These are phyloP conservation scores for Cistogaster globosa DNA, from an alignment of 2,888 invertebrate genomes.

Conservation along the genomic window DNA sequence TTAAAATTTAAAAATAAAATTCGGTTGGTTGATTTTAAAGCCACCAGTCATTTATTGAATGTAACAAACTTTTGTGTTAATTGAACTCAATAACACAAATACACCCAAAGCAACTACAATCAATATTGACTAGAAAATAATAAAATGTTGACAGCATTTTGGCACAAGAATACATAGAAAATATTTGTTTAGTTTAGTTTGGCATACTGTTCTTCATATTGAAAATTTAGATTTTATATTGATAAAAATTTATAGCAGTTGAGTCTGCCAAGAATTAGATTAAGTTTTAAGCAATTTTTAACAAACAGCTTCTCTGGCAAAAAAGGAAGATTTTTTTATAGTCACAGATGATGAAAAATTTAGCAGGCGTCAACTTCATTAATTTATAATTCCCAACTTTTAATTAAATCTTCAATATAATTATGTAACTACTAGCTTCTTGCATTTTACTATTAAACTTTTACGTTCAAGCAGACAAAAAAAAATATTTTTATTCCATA, in stretches of 20 bases:
- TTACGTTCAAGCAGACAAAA: too few species aligned
- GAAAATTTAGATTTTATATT: too few species aligned
- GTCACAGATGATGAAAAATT: too few species aligned
- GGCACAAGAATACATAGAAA: background rate
- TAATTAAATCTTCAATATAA: too few species aligned
- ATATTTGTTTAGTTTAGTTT: background rate
- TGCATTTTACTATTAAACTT: too few species aligned
- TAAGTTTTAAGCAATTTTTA: too few species aligned
- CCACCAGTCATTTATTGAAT: slow-evolving; percentile 43
- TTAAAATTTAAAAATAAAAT: slow-evolving; percentile 55
- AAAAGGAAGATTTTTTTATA: too few species aligned
- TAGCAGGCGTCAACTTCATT: too few species aligned
- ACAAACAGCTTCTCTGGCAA: too few species aligned
- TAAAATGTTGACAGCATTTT: slow-evolving; percentile 1
- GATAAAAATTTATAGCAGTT: background rate
- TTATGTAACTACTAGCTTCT: too few species aligned
- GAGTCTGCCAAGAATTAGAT: background rate
- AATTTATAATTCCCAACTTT: too few species aligned
- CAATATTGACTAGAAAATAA: background rate
- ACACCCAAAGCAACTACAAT: background rate
- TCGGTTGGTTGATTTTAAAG: slow-evolving; percentile 33
- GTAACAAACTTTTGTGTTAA: slow-evolving; percentile 45
- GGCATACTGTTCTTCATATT: background rate
- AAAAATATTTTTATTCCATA: too few species aligned
- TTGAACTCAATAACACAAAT: slow-evolving; percentile 27